These are phyloP conservation scores for Eciton burchellii DNA, from an alignment of 1,140 invertebrate genomes.

Conservation along the genomic window DNA sequence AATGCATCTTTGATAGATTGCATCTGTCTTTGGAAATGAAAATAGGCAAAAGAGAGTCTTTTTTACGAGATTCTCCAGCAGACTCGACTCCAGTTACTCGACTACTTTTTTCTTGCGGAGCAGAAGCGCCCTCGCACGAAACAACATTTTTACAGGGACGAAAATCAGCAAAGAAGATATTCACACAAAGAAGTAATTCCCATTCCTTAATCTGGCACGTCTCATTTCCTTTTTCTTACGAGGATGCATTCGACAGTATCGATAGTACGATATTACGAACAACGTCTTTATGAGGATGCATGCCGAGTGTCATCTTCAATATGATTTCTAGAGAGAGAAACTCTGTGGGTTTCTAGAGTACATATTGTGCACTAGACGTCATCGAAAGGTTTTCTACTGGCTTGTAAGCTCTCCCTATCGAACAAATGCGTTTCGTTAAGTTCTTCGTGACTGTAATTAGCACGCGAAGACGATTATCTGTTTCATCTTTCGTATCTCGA, in stretches of 20 bases:
- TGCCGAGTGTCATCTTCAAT: conserved; percentile 64
- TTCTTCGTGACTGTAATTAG: neutral
- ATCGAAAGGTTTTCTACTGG: conserved; percentile 61
- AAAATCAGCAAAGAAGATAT: conserved; percentile 59
- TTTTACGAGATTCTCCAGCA: conserved; percentile 32
- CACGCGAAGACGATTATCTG: neutral
- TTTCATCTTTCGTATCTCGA: neutral
- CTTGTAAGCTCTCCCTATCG: conserved; percentile 32
- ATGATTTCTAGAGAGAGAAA: conserved; percentile 64
- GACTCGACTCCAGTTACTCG: conserved; percentile 10
- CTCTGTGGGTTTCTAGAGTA: conserved; percentile 46
- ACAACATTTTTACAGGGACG: conserved; percentile 62
- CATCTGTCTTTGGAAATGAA: neutral
- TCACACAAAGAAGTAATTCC: conserved; percentile 56
- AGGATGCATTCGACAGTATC: conserved; percentile 61
- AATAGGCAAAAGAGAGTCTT: neutral
- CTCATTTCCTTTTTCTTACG: conserved; percentile 48
- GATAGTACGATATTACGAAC: conserved; percentile 57
- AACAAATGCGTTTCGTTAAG: conserved; percentile 38
- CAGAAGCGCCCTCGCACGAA: conserved; percentile 70
- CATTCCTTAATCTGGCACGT: conserved; percentile 61
- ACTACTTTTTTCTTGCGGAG: conserved; percentile 54
- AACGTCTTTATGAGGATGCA: conserved; percentile 63
- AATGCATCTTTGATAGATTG: conserved; percentile 4
- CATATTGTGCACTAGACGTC: conserved; percentile 69